A percentile compares a stretch with the other conserved stretches of the same genome.
phyloP scores from a whole-genome alignment of 23 tunicate genomes.

The Ciona savignyi region DNA sequence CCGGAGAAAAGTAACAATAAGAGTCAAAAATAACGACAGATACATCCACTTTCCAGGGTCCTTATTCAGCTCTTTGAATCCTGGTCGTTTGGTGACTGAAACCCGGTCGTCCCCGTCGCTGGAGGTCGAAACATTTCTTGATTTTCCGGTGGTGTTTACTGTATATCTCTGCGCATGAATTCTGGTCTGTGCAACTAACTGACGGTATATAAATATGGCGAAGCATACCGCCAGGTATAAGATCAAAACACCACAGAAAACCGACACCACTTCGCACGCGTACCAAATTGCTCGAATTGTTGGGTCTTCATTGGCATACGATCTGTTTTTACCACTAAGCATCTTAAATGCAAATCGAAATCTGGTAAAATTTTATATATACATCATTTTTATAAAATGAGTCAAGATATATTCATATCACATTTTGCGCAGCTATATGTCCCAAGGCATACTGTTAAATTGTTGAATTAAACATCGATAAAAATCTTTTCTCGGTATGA shows the following conservation, averaged over 20 bases:
- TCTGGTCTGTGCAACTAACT: background rate
- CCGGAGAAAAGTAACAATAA: background rate
- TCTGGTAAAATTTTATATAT: no score
- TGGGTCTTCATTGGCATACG: background rate
- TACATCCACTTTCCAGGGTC: background rate
- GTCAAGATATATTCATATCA: no score
- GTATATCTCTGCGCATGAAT: background rate
- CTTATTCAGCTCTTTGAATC: background rate
- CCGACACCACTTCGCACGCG: background rate
- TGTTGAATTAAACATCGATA: no score
- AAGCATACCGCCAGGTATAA: background rate
- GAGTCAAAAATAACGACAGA: background rate
- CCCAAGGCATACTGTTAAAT: no score
- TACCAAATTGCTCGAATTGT: background rate
- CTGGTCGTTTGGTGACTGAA: background rate
- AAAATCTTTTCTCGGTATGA: no score
- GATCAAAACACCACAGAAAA: background rate
- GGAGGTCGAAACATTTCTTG: no score
- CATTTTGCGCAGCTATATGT: no score
- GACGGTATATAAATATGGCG: background rate
- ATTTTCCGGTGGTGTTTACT: no score
- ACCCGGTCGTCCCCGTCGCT: no score
- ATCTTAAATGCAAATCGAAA: no score
- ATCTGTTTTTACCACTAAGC: background rate
- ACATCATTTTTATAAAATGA: no score